A percentile compares a stretch with the other conserved stretches of the same genome.
Conservation (phyloP, 2,888 invertebrate species). For the Pyrgus malvae region DNA sequence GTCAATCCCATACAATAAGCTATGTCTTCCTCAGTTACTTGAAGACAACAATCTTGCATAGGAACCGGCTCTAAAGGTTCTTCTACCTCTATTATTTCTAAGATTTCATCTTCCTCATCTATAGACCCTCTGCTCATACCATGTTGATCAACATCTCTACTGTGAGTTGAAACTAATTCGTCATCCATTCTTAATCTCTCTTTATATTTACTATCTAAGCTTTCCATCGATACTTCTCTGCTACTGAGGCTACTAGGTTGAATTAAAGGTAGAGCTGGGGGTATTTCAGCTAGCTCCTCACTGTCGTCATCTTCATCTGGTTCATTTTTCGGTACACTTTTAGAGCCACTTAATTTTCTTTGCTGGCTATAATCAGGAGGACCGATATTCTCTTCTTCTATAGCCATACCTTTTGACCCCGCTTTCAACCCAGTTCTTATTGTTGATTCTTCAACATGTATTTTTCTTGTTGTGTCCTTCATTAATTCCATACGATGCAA, state of each 20-base stretch:
- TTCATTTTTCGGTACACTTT: slow-evolving; percentile 67
- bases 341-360: slow-evolving; percentile 51
- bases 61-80: slow-evolving; percentile 92
- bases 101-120: slow-evolving; percentile 85
- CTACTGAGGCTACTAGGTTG: slow-evolving; percentile 88
- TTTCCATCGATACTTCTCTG: slow-evolving; percentile 91
- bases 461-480: slow-evolving; percentile 78
- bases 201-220: slow-evolving; percentile 88
- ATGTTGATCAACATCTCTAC: slow-evolving; percentile 74
- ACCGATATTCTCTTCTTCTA: slow-evolving; percentile 74
- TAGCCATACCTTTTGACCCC: slow-evolving; percentile 70
- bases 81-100: slow-evolving; percentile 91
- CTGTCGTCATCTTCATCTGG: slow-evolving; percentile 89
- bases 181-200: slow-evolving; percentile 85
- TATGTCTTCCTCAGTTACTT: slow-evolving; percentile 96
- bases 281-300: slow-evolving; percentile 89
- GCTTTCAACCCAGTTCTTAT: slow-evolving; percentile 84
- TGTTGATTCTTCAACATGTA: slow-evolving; percentile 82
- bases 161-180: slow-evolving; percentile 78
- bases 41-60: slow-evolving; percentile 92
- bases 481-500: slow-evolving; percentile 70
- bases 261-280: slow-evolving; percentile 90
- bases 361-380: slow-evolving; percentile 57
- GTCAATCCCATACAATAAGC: slow-evolving; percentile 90
- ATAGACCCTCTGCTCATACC: slow-evolving; percentile 72